Percentiles rank a stretch among this genome's conserved stretches.
phyloP scores from a whole-genome alignment of 2,113 vertebrate genomes.

The Prunella himalayana region DNA sequence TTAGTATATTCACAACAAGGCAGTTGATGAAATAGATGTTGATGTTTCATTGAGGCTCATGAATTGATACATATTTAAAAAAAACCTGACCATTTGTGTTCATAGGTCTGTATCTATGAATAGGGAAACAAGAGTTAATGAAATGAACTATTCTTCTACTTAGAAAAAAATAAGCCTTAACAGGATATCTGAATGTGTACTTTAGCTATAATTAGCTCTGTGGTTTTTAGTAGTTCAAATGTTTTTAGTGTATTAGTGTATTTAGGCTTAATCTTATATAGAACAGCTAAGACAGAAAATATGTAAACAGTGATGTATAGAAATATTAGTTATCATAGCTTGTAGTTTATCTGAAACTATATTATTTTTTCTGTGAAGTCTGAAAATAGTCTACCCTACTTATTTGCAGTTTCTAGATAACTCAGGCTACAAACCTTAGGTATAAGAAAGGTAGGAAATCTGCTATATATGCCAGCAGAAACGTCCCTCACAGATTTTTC shows the following conservation, averaged over 20 bases:
- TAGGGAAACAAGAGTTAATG: not conserved
- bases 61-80: fast-evolving
- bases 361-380: not conserved
- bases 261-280: not conserved
- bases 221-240: not conserved
- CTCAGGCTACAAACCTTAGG: not conserved
- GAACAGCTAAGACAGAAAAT: not conserved
- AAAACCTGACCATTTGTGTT: not conserved
- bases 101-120: not conserved
- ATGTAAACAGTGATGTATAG: not conserved
- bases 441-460: not conserved
- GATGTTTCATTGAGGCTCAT: not conserved
- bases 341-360: not conserved
- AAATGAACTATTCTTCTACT: not conserved
- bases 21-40: too few relatives aligned
- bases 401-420: not conserved
- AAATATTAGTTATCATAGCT: not conserved
- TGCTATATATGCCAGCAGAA: not conserved
- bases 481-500: not conserved
- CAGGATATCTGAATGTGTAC: not conserved
- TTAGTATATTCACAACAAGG: not conserved
- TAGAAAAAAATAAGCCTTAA: not conserved
- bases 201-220: not conserved
- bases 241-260: not conserved
- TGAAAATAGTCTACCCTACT: not conserved